Percentiles rank a stretch among this genome's conserved stretches.
Conservation (phyloP, 2,797 vertebrate genomes). For the Gobio occitaniae region DNA sequence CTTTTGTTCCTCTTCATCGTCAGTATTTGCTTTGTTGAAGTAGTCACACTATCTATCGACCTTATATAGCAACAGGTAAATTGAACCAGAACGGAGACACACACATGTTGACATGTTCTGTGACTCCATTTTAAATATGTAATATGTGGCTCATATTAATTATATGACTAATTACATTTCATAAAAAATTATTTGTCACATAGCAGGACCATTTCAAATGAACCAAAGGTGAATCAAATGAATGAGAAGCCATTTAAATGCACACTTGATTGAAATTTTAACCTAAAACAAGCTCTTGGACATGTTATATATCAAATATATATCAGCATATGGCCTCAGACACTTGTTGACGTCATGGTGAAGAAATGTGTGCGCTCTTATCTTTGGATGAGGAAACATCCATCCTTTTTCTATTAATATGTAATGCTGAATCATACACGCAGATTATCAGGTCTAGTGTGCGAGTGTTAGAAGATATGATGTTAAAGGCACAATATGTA, state of each 20-base stretch:
- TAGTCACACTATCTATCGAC: not conserved
- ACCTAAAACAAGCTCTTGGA: not conserved
- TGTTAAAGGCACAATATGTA: not conserved
- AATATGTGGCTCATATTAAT: not conserved
- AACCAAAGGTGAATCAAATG: not conserved
- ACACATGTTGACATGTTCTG: not conserved
- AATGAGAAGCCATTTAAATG: not conserved
- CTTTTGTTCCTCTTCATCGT: not conserved
- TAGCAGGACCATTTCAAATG: not conserved
- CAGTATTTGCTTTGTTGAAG: not conserved
- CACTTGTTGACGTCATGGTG: conserved; percentile 52
- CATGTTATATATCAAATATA: not conserved
- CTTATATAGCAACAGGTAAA: conserved; percentile 11
- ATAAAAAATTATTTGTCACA: not conserved
- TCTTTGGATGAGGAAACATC: conserved; percentile 52
- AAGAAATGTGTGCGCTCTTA: conserved; percentile 30
- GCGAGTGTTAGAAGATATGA: conserved; percentile 9
- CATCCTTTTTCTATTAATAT: conserved; percentile 60
- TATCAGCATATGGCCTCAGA: not conserved
- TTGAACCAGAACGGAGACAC: no score
- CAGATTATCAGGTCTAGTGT: conserved; percentile 35
- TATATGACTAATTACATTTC: not conserved
- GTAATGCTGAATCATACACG: conserved; percentile 62
- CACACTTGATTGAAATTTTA: not conserved
- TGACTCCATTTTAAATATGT: not conserved